Base-by-base conservation (phyloP, 2,797 vertebrate genomes). In the Schizopygopsis malacanthus region DNA sequence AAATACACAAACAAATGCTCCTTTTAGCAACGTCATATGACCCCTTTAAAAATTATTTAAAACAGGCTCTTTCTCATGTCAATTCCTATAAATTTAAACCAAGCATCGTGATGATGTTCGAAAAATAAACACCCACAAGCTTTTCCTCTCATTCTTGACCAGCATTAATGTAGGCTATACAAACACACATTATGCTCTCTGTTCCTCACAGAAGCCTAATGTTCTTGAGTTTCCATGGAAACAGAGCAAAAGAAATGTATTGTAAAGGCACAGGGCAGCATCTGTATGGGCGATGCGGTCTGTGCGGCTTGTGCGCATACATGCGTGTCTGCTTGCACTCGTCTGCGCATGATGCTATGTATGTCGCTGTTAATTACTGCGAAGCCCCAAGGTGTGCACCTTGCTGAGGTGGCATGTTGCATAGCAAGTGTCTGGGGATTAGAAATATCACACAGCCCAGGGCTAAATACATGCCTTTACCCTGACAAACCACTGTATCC, bases 241-340 rank as follows among this genome's bases (percentile, higher is more conserved):
- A 95, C 94, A 92, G 90, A 28, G 91, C 86, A 92, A 94, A 93
- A 93, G 91, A 93, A 91, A 93, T 92, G 93, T 91, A 89, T 92
- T 92, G 90, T 91, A 91, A 72, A 82, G 77, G 89, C 91, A 86
- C 90, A 80, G 85, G 70, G 86, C 76, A 63, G 71, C 87, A 83
- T 82, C 81, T 89, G 43, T 86, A 45, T 89, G 22, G 76, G 77
- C 71, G 52, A 67, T 85, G 88, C 22, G 11, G 80, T 50, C 41
- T 75, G 37, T 69, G 63, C 18, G 47, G 52, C 37, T n/a, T 84
- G 25, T 76, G 76, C 25, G 8, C 47, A 8, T 80, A 59, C 25
- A 47, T 81, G 50, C 69, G 54, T 76, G 83, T 78, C 43, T 86
- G 72, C 50, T 43, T 39, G 43, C 81, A 59, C 37, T 75, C 43